Evolutionary conservation across 2,113 vertebrate genomes (phyloP).

Genomic region (Spea multiplicata): DNA sequence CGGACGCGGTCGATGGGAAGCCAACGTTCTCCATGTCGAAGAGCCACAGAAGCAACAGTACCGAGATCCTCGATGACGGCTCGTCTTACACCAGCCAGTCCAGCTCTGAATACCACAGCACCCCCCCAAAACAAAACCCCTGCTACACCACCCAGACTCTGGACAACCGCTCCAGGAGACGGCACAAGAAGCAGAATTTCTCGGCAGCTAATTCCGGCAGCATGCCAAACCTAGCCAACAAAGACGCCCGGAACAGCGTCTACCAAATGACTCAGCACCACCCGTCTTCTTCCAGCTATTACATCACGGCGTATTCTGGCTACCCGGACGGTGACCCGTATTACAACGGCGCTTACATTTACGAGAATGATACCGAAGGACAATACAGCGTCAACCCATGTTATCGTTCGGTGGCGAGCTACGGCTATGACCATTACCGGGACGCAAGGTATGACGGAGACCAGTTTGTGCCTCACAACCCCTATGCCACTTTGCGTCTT

Average conservation of each 20-base stretch:
- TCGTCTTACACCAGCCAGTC: conserved; percentile 97
- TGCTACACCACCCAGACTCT: conserved; percentile 70
- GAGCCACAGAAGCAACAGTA: conserved; percentile 89
- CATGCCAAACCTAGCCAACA: conserved; percentile 92
- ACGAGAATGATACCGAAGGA: conserved; percentile 85
- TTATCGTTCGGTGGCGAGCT: conserved; percentile 70
- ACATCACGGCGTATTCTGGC: conserved; percentile 75
- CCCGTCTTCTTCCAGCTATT: conserved; percentile 77
- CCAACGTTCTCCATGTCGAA: conserved; percentile 65
- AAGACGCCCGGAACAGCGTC: conserved; percentile 68
- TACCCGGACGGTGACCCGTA: conserved; percentile 74
- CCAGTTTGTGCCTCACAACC: conserved; percentile 75
- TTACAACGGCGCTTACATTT: conserved; percentile 71
- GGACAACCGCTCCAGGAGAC: conserved; percentile 74
- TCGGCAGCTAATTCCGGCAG: conserved; percentile 83
- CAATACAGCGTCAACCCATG: conserved; percentile 87
- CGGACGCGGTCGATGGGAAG: conserved; percentile 64
- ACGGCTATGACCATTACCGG: conserved; percentile 64
- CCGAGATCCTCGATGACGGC: conserved; percentile 87
- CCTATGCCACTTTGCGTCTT: conserved; percentile 85
- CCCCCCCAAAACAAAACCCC: conserved; percentile 59
- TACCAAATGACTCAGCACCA: conserved; percentile 69
- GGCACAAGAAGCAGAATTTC: conserved; percentile 76
- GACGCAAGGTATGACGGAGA: conserved; percentile 72
- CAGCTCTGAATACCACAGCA: conserved; percentile 78